Evolutionary conservation across 2,113 vertebrate species (phyloP).

Genomic region (Zootoca vivipara): DNA sequence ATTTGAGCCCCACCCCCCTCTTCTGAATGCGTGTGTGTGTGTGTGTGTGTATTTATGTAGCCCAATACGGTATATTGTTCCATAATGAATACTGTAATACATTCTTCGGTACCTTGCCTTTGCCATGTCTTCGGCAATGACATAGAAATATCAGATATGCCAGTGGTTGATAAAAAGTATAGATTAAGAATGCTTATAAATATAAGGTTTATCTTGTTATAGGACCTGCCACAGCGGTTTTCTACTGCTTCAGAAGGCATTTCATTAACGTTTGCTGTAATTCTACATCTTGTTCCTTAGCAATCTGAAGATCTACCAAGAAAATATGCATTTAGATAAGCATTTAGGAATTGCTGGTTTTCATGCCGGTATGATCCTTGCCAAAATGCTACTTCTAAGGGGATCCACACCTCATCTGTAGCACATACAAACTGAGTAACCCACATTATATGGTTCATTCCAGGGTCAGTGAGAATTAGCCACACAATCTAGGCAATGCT

Average conservation of each 20-base stretch:
- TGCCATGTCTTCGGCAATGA: background rate
- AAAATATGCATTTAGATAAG: background rate
- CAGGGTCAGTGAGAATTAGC: background rate
- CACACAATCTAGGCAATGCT: background rate
- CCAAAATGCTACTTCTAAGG: background rate
- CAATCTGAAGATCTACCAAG: background rate
- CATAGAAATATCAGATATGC: background rate
- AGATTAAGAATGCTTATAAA: conserved; percentile 59
- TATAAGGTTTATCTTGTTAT: conserved; percentile 22
- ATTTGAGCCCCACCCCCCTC: too few species aligned
- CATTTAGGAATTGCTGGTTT: background rate
- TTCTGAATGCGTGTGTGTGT: too few species aligned
- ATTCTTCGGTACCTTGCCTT: background rate
- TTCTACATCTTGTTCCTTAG: background rate
- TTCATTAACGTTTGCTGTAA: background rate
- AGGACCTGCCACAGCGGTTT: background rate
- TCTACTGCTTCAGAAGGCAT: background rate
- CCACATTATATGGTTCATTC: too few species aligned
- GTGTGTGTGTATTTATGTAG: too few species aligned
- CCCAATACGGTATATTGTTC: background rate
- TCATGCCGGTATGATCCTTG: background rate
- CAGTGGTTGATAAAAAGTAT: conserved; percentile 43
- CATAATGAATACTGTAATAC: background rate
- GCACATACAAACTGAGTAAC: background rate
- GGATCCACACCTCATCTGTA: background rate